Evolutionary conservation across 2,888 invertebrate species (phyloP).

Genomic region (Tachina grossa): DNA sequence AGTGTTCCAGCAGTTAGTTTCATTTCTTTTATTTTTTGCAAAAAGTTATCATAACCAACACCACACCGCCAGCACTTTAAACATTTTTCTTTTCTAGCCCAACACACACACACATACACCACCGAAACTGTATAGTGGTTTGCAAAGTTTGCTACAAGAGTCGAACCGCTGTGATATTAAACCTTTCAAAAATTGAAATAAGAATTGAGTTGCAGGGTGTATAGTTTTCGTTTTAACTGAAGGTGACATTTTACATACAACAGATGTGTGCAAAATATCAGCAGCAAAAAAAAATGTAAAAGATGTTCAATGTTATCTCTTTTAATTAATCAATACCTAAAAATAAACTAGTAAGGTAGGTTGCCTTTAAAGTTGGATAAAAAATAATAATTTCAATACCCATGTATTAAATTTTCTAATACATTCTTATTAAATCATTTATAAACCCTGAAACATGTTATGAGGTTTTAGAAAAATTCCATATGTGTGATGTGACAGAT

Average conservation of each 20-base stretch:
- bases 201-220: slow-evolving; percentile 44
- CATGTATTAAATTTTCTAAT: too few species aligned
- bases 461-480: too few species aligned
- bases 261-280: slow-evolving; percentile 64
- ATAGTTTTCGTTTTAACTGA: slow-evolving; percentile 44
- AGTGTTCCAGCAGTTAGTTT: slow-evolving; percentile 25
- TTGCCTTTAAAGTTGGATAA: too few species aligned
- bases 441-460: too few species aligned
- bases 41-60: slow-evolving; percentile 67
- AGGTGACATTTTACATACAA: slow-evolving; percentile 39
- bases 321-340: not conserved
- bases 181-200: slow-evolving; percentile 3
- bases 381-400: too few species aligned
- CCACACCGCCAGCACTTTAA: slow-evolving; percentile 38
- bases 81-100: slow-evolving; percentile 15
- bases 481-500: too few species aligned
- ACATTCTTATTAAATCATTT: too few species aligned
- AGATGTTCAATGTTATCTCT: not conserved
- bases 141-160: slow-evolving; percentile 8
- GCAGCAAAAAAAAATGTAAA: not conserved
- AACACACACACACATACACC: slow-evolving; percentile 3
- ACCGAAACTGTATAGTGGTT: not conserved
- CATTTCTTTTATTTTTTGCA: slow-evolving; percentile 1
- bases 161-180: slow-evolving; percentile 6
- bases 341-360: too few species aligned